Evolutionary conservation across 2,113 vertebrate genomes (phyloP), one percentile per base, ranked within the genome.

Genomic region (Strix uralensis): DNA sequence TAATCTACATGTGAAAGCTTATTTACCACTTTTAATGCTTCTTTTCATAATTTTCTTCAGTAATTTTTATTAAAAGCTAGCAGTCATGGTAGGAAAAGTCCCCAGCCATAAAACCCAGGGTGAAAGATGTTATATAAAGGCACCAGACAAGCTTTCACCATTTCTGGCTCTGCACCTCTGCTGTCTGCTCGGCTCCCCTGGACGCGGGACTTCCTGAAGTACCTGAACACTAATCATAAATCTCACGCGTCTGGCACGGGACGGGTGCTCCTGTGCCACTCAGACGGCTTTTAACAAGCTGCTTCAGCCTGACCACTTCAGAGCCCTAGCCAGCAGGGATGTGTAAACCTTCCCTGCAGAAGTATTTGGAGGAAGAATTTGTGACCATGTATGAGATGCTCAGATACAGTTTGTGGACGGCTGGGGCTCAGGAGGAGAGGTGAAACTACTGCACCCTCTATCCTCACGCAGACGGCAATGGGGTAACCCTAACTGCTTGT

Each of bases 11-110:
- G 52, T 46, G 55, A 88, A 88, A 83, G 61, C 61, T 89, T 84
- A 84, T 92, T 88, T 89, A 94, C 69, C 86, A 71, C 61, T 81
- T 91, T 27, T 88, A 96, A 90, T 78, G 88, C 80, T 83, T 81
- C 94, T 93, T 91, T 92, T 78, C 95, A 92, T 74, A 13, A 92
- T 78, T 87, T 84, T 69, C 72, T 69, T 49, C 46, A 79, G 34
- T 77, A 8, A n/a, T 77, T 83, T 94, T 88, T 72, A 78, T 63
- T 86, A 52, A 79, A 75, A 75, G 54, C 38, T 21, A 51, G 44
- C 70, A 88, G 61, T 81, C 69, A 51, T 13, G 55, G 75, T 15
- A 93, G 42, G 71, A 83, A 54, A 83, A 73, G 34, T 58, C 7
- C 22, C 70, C 14, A 61, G 75, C 88, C 49, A 61, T 30, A 86